Base-by-base conservation (phyloP, 2,113 vertebrate species). In the Crypturellus undulatus region DNA sequence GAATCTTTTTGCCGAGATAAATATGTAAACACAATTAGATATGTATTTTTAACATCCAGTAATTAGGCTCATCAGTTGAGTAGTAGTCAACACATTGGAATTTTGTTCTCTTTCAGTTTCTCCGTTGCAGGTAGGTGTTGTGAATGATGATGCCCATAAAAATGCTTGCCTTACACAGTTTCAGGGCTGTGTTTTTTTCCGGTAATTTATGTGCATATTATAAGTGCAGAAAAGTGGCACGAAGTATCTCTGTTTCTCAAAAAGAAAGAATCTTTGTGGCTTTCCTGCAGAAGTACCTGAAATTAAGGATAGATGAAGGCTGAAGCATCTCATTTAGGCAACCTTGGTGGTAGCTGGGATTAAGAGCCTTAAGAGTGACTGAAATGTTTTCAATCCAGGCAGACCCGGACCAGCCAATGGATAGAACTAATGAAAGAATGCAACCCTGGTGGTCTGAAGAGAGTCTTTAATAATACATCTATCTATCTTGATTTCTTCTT, bases 1-100 rank as follows among this genome's bases (percentile, higher is more conserved):
- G 51, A 92, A 86, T 84, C 52, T 78, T 92, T 97, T 96, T 96
- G 84, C 91, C 91, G 72, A 92, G 64, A 82, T 94, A 95, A 93
- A 94, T 96, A 92, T 28, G n/a, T 95, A 92, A 94, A 91, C 89
- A 95, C 22, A 70, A 77, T 70, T 67, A 84, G 21, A 59, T 68
- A 60, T 38, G 62, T 93, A 94, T 94, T 94, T 81, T 72, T 90
- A 90, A 70, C 20, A 2, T 64, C 62, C 45, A 45, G 79, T 92
- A 70, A 94, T 90, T 45, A 87, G 65, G 72, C 28, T 83, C 25
- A 6, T 62, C 49, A 72, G 60, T 70, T 92, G 68, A 92, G 45
- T 83, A 60, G 71, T 93, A 91, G 95, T 79, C 80, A 60, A 81
- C 36, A 76, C 21, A 19, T 12, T 64, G 40, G 21, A 49, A 73